Conservation (phyloP, 1,140 invertebrate species). For the Drosophila parvula region DNA sequence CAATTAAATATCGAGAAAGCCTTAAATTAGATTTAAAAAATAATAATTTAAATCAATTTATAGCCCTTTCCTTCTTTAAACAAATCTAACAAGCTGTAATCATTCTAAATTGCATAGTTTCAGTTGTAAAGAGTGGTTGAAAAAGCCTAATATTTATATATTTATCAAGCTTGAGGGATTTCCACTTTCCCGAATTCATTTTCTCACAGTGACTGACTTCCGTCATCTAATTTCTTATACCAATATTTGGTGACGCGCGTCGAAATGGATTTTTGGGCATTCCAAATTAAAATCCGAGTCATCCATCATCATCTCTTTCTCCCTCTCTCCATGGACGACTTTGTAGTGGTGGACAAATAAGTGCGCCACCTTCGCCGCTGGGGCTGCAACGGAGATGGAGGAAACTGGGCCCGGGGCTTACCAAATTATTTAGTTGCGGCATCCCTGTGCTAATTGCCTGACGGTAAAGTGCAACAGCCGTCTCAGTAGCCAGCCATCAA, state of each 20-base stretch:
- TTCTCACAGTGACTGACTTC: constrained; percentile 36
- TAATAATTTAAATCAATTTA: background rate
- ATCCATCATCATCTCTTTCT: constrained; percentile 7
- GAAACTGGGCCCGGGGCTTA: constrained; percentile 50
- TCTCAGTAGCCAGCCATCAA: constrained; percentile 68
- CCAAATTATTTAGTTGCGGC: constrained; percentile 80
- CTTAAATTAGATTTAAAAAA: background rate
- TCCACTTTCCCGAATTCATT: background rate
- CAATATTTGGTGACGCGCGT: constrained; percentile 76
- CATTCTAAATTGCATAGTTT: background rate
- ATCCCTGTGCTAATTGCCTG: constrained; percentile 81
- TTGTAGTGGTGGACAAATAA: constrained; percentile 61
- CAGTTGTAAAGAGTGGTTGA: background rate
- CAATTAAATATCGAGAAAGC: background rate
- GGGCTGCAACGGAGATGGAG: constrained; percentile 9
- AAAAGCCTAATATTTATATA: background rate
- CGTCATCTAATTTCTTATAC: constrained; percentile 53
- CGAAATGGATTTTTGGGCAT: constrained; percentile 55
- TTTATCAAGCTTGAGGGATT: background rate
- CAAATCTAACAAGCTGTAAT: too few species aligned
- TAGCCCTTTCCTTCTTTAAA: background rate
- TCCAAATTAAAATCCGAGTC: constrained; percentile 1
- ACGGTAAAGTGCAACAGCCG: constrained; percentile 72
- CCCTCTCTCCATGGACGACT: constrained; percentile 4
- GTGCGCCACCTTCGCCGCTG: constrained; percentile 61